Percentiles rank a stretch among this genome's conserved stretches.
These are phyloP conservation scores for Sipha flava DNA, from an alignment of 1,140 invertebrate species.

Conservation along the genomic window DNA sequence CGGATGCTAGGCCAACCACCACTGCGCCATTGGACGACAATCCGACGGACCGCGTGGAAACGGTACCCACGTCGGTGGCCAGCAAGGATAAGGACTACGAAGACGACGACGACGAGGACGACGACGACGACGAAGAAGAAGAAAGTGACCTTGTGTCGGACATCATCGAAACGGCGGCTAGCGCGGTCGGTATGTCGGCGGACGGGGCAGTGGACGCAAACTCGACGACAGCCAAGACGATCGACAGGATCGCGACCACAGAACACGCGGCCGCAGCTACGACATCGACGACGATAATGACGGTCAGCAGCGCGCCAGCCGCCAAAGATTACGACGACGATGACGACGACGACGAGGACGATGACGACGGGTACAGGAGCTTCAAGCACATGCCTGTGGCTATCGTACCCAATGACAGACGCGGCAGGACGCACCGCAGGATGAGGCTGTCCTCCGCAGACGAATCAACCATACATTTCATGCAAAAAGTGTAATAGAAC, in stretches of 20 bases:
- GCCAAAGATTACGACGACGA: conserved; percentile 13
- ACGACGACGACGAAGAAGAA: conserved; percentile 41
- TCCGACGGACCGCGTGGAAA: conserved; percentile 36
- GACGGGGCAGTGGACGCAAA: conserved; percentile 23
- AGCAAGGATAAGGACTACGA: conserved; percentile 27
- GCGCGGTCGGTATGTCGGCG: conserved; percentile 33
- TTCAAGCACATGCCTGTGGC: conserved; percentile 5
- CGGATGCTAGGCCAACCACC: not conserved
- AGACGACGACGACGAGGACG: conserved; percentile 38
- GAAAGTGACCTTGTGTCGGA: conserved; percentile 37
- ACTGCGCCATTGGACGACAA: conserved; percentile 24
- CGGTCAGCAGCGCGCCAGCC: not conserved
- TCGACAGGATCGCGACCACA: not conserved
- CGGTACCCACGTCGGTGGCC: conserved; percentile 30
- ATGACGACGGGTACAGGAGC: conserved; percentile 11
- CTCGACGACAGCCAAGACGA: not conserved
- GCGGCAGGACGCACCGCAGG: conserved; percentile 34
- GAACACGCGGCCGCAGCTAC: not conserved
- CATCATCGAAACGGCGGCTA: conserved; percentile 38
- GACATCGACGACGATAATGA: too few relatives aligned
- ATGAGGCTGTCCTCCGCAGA: conserved; percentile 37
- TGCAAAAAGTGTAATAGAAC: not conserved
- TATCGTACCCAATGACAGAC: conserved; percentile 10
- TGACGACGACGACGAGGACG: conserved; percentile 20
- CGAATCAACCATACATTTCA: conserved; percentile 20